These are phyloP conservation scores for Campopleginae sp. DNA, from an alignment of 2,888 invertebrate genomes.

Conservation along the genomic window DNA sequence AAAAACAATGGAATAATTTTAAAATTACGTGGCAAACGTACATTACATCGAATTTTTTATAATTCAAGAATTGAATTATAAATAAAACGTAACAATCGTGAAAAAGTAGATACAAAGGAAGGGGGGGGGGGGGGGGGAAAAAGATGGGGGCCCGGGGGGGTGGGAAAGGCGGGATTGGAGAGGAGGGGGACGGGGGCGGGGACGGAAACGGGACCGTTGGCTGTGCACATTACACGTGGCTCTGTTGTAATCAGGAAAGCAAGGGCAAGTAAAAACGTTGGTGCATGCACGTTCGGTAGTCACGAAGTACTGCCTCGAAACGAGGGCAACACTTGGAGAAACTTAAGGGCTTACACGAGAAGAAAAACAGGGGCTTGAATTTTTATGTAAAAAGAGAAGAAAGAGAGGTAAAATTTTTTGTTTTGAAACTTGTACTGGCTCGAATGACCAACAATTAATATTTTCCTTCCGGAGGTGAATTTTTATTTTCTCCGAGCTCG, in stretches of 20 bases:
- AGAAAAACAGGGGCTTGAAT: background rate
- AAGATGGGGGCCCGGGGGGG: background rate
- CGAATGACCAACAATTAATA: background rate
- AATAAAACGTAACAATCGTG: background rate
- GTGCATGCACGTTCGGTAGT: constrained; percentile 41
- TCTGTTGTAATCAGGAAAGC: constrained; percentile 2
- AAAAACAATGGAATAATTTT: background rate
- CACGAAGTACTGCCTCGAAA: constrained; percentile 59
- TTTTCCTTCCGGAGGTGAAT: background rate
- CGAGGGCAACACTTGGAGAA: constrained; percentile 49
- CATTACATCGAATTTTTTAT: background rate
- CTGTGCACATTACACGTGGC: constrained; percentile 13
- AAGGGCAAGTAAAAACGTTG: constrained; percentile 18
- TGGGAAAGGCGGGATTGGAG: too few relatives aligned
- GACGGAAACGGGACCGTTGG: background rate
- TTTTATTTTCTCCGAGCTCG: background rate
- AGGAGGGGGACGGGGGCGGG: too few relatives aligned
- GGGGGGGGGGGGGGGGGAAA: background rate
- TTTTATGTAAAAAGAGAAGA: background rate
- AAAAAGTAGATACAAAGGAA: background rate
- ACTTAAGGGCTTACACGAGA: constrained; percentile 27
- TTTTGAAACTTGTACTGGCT: background rate
- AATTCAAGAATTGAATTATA: background rate
- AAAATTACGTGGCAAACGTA: background rate
- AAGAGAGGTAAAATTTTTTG: background rate